Evolutionary conservation across 1,140 invertebrate species (phyloP).

Genomic region (Teleogryllus occipitalis): DNA sequence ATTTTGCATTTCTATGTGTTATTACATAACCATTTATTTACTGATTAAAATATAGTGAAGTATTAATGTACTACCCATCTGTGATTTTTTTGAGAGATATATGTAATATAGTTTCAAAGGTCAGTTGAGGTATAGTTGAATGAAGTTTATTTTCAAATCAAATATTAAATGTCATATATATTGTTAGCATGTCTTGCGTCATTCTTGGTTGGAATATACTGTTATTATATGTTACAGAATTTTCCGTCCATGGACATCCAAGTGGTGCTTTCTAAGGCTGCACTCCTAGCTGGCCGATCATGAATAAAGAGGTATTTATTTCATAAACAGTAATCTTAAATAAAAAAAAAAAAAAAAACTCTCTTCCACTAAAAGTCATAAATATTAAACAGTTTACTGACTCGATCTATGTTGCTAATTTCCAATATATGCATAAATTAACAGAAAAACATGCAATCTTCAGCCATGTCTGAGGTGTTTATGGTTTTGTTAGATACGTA

Average conservation of each 20-base stretch:
- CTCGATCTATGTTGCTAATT: too few species aligned
- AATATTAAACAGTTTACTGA: too few species aligned
- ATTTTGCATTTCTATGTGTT: too few species aligned
- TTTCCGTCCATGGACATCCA: slow-evolving; percentile 69
- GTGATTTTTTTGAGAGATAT: too few species aligned
- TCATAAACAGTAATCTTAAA: background rate
- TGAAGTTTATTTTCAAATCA: background rate
- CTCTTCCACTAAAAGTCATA: too few species aligned
- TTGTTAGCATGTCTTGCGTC: background rate
- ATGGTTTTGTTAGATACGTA: too few species aligned
- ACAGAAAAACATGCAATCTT: too few species aligned
- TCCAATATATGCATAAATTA: too few species aligned
- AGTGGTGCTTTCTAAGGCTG: slow-evolving; percentile 55
- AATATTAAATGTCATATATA: background rate
- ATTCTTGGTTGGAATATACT: background rate
- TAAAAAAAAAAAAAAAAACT: too few species aligned
- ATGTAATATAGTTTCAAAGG: background rate
- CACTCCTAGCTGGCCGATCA: slow-evolving; percentile 35
- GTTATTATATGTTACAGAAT: slow-evolving; percentile 34
- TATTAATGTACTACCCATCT: too few species aligned
- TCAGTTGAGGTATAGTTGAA: background rate
- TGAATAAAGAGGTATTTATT: slow-evolving; percentile 3
- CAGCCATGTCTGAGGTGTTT: too few species aligned
- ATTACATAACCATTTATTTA: background rate
- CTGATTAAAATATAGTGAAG: slow-evolving; percentile 11